Percentiles rank a stretch among this genome's conserved stretches.
Conservation (phyloP, 2,888 invertebrate species). For the Drosophila paracracens region DNA sequence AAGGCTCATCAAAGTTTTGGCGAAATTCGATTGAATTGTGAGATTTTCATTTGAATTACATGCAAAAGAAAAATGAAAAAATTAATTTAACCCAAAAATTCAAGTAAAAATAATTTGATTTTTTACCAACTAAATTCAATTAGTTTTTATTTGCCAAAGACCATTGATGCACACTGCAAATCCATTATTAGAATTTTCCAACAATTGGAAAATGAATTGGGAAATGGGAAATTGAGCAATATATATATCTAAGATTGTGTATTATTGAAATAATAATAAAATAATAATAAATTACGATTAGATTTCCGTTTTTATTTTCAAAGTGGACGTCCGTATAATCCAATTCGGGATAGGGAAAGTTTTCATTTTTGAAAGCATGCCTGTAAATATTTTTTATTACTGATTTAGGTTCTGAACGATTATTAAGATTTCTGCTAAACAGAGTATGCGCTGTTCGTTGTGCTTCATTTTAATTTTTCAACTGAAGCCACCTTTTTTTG, state of each 20-base stretch:
- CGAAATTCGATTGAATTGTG: conserved; percentile 75
- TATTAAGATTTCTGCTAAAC: neutral
- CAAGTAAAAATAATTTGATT: neutral
- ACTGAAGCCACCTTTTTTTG: conserved; percentile 23
- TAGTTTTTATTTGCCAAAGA: neutral
- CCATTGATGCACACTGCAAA: neutral
- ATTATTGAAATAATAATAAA: no score
- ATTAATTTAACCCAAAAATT: neutral
- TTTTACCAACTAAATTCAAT: neutral
- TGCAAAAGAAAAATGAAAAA: conserved; percentile 10
- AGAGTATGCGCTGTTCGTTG: conserved; percentile 22
- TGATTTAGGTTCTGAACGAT: neutral
- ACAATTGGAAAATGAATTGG: no score
- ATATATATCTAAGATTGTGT: no score
- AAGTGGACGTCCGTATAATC: neutral
- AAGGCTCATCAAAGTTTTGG: conserved; percentile 72
- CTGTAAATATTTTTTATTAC: neutral
- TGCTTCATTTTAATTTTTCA: neutral
- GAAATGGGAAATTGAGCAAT: no score
- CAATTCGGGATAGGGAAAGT: neutral
- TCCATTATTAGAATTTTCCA: neutral
- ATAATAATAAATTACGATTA: no score
- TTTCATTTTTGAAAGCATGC: neutral
- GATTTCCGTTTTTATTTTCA: neutral
- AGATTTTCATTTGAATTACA: conserved; percentile 75